Base-by-base conservation (phyloP, 1,140 invertebrate species). In the Zaprionus lachaisei region DNA sequence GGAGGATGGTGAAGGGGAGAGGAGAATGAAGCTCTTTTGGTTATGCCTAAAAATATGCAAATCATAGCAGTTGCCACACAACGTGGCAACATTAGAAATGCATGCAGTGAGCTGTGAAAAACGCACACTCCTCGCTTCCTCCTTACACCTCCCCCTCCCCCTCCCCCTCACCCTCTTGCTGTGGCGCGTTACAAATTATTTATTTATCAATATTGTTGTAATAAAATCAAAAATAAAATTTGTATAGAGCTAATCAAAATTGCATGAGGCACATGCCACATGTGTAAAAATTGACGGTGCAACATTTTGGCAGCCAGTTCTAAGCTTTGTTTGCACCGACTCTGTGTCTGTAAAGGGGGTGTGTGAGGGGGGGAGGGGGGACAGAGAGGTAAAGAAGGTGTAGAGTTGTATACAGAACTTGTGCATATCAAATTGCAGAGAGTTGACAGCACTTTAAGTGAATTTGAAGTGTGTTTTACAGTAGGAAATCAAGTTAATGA, bases 181-280 rank as follows among this genome's bases (percentile, higher is more conserved):
- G 20, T 12, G 54, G 55, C 61, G 61, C 61, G 56, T 72, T 77
- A 61, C 70, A 77, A 28, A 67, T 72, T 62, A 72, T 37, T 87
- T 79, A 87, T 87, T 87, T 71, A 87, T 76, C 70, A 54, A 65
- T 72, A 65, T 72, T 55, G 41, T 57, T 84, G 81, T 84, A 84
- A 87, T 87, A 89, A 87, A 87, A 87, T 87, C 83, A 87, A 87
- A 71, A 87, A 81, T 87, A 76, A 38, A 81, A 80, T 81, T 86
- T 72, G 37, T 58, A 79, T 89, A 61, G 31, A 79, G 79, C 70
- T 79, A 79, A 89, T 87, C 65, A 84, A 87, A 89, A 75, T 89
- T 87, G 73, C 38, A 87, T 72, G 62, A 14, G 38, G 15, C 69
- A 17, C 41, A 47, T 47, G 38, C 20, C 34, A 12, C 58, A 75